phyloP scores from a whole-genome alignment of 2,888 invertebrate genomes.

The Pseudolycoriella hygida region DNA sequence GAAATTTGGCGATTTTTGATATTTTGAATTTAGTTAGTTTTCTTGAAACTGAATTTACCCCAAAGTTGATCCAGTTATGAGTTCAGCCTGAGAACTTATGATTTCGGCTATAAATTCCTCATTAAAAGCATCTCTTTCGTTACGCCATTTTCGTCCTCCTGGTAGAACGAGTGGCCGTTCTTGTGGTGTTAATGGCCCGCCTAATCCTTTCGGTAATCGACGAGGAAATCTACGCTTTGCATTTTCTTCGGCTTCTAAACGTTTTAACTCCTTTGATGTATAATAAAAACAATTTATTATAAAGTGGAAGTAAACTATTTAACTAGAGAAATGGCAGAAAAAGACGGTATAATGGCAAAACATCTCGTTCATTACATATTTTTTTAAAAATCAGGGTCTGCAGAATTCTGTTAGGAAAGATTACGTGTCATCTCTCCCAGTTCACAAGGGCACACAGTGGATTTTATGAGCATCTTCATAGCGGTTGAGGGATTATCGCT shows the following conservation, averaged over 20 bases:
- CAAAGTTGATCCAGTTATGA: slow-evolving; percentile 64
- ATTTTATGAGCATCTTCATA: no score
- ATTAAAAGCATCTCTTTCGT: slow-evolving; percentile 74
- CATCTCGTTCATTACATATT: no score
- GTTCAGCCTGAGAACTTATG: slow-evolving; percentile 67
- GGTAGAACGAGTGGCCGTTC: slow-evolving; percentile 57
- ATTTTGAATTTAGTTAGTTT: neutral
- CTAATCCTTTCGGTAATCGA: slow-evolving; percentile 31
- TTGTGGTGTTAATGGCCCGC: slow-evolving; percentile 42
- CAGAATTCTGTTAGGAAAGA: no score
- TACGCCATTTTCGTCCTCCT: slow-evolving; percentile 60
- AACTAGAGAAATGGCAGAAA: no score
- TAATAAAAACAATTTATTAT: slow-evolving; percentile 17
- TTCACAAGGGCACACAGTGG: no score
- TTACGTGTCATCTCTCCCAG: no score
- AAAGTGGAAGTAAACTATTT: neutral
- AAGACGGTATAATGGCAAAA: no score
- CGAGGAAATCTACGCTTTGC: slow-evolving; percentile 32
- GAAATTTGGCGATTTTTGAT: neutral
- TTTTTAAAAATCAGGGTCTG: no score
- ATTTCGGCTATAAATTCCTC: slow-evolving; percentile 79
- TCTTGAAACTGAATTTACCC: slow-evolving; percentile 42
- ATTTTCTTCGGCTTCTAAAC: slow-evolving; percentile 30
- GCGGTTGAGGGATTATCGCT: no score
- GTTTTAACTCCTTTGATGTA: slow-evolving; percentile 8